These are phyloP conservation scores for Gorsachius goisagi DNA, from an alignment of 2,113 vertebrate species.

Conservation along the genomic window DNA sequence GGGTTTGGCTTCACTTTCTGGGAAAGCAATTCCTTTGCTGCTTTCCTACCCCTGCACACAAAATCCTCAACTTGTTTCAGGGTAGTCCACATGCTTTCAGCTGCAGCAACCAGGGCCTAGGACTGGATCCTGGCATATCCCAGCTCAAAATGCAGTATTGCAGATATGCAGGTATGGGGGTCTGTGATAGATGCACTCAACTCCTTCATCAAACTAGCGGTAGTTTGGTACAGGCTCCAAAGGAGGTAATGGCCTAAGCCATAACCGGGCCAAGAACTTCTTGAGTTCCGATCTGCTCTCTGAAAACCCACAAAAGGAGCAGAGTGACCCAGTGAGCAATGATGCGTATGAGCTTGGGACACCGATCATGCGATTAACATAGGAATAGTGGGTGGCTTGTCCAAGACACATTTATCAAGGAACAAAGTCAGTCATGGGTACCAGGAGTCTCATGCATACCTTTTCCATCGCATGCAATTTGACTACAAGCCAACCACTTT, in stretches of 20 bases:
- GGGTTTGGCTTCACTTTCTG: neutral
- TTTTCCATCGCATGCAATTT: neutral
- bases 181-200: accelerated
- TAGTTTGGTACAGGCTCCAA: neutral
- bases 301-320: neutral
- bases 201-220: neutral
- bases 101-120: neutral
- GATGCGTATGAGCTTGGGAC: neutral
- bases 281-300: neutral
- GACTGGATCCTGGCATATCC: neutral
- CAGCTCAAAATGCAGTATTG: neutral
- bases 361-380: accelerated
- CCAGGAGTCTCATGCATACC: neutral
- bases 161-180: too few species aligned
- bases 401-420: neutral
- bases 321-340: neutral
- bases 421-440: neutral
- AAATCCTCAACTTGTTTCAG: neutral
- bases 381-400: neutral
- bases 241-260: neutral
- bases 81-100: neutral
- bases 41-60: neutral
- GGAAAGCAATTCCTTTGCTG: neutral
- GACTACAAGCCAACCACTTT: neutral
- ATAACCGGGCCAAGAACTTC: neutral